Conservation (phyloP, 2,888 invertebrate genomes). For the Nudaria mundana region DNA sequence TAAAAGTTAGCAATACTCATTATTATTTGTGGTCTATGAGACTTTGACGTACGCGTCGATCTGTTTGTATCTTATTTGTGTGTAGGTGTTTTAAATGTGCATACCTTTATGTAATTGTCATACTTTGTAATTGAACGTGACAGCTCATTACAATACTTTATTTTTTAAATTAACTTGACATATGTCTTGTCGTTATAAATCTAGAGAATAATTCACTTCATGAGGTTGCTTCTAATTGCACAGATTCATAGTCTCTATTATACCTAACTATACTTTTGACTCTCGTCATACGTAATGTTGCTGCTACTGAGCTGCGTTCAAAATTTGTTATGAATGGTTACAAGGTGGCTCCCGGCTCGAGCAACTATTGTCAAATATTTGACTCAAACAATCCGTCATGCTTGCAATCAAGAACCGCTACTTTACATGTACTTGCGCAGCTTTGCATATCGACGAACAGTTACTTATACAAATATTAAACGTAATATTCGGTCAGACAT, state of each 20-base stretch:
- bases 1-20: slow-evolving; percentile 41
- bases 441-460: slow-evolving; percentile 9
- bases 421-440: slow-evolving; percentile 9
- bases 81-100: slow-evolving; percentile 23
- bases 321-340: slow-evolving; percentile 52
- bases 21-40: slow-evolving; percentile 41
- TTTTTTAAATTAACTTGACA: too few species aligned
- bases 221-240: too few species aligned
- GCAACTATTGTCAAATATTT: slow-evolving; percentile 46
- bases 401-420: slow-evolving; percentile 18
- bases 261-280: too few species aligned
- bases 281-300: slow-evolving; percentile 47
- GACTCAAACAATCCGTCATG: slow-evolving; percentile 26
- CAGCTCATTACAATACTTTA: slow-evolving; percentile 48
- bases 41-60: slow-evolving; percentile 42
- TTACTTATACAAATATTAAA: slow-evolving; percentile 12
- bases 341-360: slow-evolving; percentile 37
- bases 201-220: too few species aligned
- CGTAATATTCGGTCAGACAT: too few species aligned
- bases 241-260: too few species aligned
- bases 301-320: slow-evolving; percentile 27
- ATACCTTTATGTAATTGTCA: too few species aligned
- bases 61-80: slow-evolving; percentile 33
- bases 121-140: slow-evolving; percentile 38
- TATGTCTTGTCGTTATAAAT: too few species aligned